Conservation (phyloP, 2,113 vertebrate species). For the Pygoscelis adeliae region DNA sequence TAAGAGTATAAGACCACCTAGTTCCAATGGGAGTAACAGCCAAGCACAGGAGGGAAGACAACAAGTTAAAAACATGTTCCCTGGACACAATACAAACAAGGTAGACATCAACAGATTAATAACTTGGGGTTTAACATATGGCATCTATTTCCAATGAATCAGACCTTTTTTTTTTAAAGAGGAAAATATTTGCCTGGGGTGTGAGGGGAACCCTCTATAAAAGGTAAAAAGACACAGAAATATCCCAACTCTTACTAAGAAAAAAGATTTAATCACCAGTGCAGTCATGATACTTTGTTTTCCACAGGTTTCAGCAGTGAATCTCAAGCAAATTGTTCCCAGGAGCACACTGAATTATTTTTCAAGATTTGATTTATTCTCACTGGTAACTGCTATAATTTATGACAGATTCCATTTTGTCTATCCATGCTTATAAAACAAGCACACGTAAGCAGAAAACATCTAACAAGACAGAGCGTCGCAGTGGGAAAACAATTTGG, state of each 20-base stretch:
- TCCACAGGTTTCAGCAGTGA: constrained; percentile 38
- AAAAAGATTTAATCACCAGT: background rate
- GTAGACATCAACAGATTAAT: background rate
- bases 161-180: background rate
- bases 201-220: background rate
- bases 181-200: background rate
- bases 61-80: background rate
- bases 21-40: background rate
- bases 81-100: background rate
- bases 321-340: constrained; percentile 53
- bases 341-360: constrained; percentile 47
- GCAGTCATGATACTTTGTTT: constrained; percentile 24
- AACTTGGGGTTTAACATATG: background rate
- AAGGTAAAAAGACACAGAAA: background rate
- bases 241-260: background rate
- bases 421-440: constrained; percentile 43
- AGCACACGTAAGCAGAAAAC: constrained; percentile 14
- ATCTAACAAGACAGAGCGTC: background rate
- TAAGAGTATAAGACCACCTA: background rate
- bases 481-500: background rate
- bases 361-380: constrained; percentile 59
- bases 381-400: constrained; percentile 40
- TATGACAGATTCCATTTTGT: constrained; percentile 32
- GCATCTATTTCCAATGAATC: background rate
- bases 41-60: background rate